phyloP scores from a whole-genome alignment of 2,113 vertebrate species.

The Pedetes capensis region DNA sequence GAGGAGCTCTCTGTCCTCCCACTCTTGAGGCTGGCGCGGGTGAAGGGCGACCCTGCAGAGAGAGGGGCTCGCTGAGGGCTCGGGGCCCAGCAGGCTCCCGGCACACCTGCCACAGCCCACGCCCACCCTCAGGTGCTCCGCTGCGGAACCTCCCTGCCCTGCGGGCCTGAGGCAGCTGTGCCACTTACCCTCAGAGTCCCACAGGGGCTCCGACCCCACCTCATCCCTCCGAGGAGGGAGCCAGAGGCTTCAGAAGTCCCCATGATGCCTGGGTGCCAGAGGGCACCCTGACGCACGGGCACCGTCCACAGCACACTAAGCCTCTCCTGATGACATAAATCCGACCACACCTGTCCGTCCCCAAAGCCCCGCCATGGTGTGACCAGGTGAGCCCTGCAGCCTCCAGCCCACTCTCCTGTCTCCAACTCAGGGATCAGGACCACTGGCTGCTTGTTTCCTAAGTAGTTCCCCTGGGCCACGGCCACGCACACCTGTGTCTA shows the following conservation, averaged over 20 bases:
- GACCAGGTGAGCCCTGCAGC: accelerated
- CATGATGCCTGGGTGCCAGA: neutral
- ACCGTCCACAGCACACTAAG: neutral
- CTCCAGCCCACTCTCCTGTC: neutral
- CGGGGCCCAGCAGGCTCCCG: neutral
- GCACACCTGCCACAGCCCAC: neutral
- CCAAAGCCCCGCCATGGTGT: accelerated
- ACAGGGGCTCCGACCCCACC: neutral
- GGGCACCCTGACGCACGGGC: neutral
- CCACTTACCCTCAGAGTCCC: too few species aligned
- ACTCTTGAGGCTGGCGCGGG: constrained; percentile 93
- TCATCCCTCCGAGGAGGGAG: neutral
- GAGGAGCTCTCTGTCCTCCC: constrained; percentile 93
- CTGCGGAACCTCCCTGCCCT: neutral
- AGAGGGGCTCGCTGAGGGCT: neutral
- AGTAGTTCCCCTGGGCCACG: neutral
- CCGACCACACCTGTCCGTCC: too few species aligned
- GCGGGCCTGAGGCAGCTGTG: neutral
- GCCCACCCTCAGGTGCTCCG: accelerated
- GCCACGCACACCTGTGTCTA: neutral
- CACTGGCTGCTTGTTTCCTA: too few species aligned
- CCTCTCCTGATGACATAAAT: neutral
- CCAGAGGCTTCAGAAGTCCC: too few species aligned
- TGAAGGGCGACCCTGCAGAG: constrained; percentile 91
- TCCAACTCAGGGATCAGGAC: accelerated